Percentiles rank a stretch among this genome's conserved stretches.
phyloP scores from a whole-genome alignment of 2,113 vertebrate species.

The Nothocercus nigrocapillus region DNA sequence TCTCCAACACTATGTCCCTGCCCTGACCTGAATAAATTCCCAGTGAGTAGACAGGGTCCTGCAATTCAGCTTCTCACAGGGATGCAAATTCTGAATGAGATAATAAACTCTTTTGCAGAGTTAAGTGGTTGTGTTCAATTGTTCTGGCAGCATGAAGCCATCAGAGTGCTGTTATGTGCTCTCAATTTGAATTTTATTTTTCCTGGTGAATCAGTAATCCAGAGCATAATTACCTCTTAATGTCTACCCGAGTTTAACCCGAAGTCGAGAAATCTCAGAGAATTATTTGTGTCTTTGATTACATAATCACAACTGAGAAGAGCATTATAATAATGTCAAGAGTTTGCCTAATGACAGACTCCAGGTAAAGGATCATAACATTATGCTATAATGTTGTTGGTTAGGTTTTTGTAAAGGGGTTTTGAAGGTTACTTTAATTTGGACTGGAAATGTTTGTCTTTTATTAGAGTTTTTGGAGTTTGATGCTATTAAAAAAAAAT shows the following conservation, averaged over 20 bases:
- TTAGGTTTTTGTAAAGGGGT: not conserved
- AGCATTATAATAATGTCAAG: not conserved
- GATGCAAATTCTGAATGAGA: not conserved
- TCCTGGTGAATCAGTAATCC: not conserved
- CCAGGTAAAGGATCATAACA: not conserved
- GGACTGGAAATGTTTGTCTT: not conserved
- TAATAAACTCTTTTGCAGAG: rapidly evolving
- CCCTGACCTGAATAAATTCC: too few relatives aligned
- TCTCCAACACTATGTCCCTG: too few relatives aligned
- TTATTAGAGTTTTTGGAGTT: not conserved
- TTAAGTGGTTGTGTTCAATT: not conserved
- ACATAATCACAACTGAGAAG: not conserved
- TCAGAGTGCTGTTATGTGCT: not conserved
- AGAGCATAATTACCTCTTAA: not conserved
- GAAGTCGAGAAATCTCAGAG: not conserved
- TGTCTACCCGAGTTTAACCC: not conserved
- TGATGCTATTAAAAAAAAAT: not conserved
- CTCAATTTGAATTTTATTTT: not conserved
- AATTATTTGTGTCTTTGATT: not conserved
- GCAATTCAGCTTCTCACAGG: not conserved
- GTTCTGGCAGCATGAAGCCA: rapidly evolving
- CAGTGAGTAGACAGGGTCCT: too few relatives aligned
- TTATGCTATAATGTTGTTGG: not conserved
- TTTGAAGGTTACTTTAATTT: not conserved
- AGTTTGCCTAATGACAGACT: not conserved